Percentiles rank a stretch among this genome's conserved stretches.
Evolutionary conservation across 2,797 vertebrate genomes (phyloP).

Genomic region (Paguma larvata): DNA sequence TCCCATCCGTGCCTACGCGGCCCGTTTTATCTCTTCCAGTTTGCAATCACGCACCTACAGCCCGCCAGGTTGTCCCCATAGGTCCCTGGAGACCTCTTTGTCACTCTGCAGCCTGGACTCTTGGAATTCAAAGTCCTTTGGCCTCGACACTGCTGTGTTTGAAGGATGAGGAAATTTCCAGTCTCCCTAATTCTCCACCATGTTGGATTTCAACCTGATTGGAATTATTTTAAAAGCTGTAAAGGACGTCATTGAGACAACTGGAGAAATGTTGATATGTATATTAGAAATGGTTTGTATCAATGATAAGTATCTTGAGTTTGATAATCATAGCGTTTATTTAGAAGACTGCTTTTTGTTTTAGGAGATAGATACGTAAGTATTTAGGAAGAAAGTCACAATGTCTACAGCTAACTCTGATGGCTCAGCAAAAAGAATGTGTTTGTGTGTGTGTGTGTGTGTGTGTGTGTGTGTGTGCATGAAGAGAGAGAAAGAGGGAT

Average conservation of each 20-base stretch:
- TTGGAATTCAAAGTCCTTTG: no score
- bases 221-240: constrained; percentile 1
- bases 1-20: no score
- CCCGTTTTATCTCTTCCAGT: no score
- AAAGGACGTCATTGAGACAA: not conserved
- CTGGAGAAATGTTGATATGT: not conserved
- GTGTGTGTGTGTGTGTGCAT: not conserved
- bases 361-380: not conserved
- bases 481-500: not conserved
- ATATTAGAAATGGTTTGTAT: not conserved
- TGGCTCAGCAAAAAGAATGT: not conserved
- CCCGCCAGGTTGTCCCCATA: no score
- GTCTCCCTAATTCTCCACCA: no score
- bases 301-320: not conserved
- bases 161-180: no score
- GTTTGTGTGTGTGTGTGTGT: not conserved
- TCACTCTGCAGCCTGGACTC: no score
- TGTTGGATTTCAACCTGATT: no score
- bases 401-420: not conserved
- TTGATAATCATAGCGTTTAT: not conserved
- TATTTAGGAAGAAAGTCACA: not conserved
- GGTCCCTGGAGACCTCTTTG: no score
- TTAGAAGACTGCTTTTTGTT: not conserved
- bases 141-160: no score
- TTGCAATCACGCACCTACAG: no score